phyloP scores from a whole-genome alignment of 2,888 invertebrate species.

The Acleris laterana region DNA sequence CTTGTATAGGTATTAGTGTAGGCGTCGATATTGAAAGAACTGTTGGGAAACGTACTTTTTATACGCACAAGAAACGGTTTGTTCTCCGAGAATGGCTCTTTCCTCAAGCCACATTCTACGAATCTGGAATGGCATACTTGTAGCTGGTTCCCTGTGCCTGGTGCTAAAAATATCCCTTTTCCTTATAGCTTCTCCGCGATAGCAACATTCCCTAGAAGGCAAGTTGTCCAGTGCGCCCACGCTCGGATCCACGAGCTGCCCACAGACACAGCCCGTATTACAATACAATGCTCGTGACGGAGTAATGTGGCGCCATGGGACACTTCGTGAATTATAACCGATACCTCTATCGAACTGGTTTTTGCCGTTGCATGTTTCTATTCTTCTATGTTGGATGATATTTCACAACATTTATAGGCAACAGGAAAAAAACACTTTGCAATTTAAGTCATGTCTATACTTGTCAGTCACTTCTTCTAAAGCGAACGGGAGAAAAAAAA shows the following conservation, averaged over 20 bases:
- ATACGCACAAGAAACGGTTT: neutral
- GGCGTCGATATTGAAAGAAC: conserved; percentile 15
- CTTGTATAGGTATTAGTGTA: conserved; percentile 12
- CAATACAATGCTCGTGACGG: conserved; percentile 55
- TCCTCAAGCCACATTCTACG: conserved; percentile 4
- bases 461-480: no score
- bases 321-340: conserved; percentile 36
- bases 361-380: conserved; percentile 10
- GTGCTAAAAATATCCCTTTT: conserved; percentile 42
- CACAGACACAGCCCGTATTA: conserved; percentile 55
- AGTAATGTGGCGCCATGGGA: conserved; percentile 61
- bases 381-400: neutral
- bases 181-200: conserved; percentile 57
- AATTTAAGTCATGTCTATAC: no score
- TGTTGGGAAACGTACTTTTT: conserved; percentile 15
- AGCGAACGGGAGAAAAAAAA: no score
- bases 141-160: conserved; percentile 24
- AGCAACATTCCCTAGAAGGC: conserved; percentile 79
- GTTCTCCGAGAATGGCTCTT: neutral
- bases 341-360: conserved; percentile 21
- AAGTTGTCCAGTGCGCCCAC: conserved; percentile 68
- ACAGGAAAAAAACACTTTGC: no score
- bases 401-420: neutral
- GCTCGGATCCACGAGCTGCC: conserved; percentile 45
- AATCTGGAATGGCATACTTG: conserved; percentile 13